phyloP scores from a whole-genome alignment of 2,888 invertebrate species.

The Apocheima hispidaria region DNA sequence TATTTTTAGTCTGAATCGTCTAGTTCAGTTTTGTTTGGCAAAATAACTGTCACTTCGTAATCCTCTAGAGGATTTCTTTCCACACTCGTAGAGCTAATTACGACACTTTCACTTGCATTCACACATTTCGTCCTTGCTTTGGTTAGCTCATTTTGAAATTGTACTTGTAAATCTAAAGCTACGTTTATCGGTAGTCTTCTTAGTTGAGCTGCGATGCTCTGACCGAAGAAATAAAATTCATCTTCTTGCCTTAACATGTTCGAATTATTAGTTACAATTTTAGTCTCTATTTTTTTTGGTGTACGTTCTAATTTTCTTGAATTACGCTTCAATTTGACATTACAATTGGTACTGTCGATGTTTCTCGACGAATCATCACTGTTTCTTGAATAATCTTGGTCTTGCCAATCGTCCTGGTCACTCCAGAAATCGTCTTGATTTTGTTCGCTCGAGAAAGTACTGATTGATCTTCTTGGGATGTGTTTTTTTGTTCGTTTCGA shows the following conservation, averaged over 20 bases:
- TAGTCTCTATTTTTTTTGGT: not conserved
- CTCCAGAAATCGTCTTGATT: slow-evolving; percentile 1
- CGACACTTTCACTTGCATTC: not conserved
- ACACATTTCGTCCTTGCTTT: slow-evolving; percentile 3
- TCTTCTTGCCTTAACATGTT: not conserved
- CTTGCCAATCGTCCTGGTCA: not conserved
- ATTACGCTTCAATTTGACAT: not conserved
- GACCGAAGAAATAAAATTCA: slow-evolving; percentile 12
- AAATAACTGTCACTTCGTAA: slow-evolving; percentile 2
- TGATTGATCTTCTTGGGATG: not conserved
- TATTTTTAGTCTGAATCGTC: not conserved
- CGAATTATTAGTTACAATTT: not conserved
- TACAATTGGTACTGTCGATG: not conserved
- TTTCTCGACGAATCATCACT: not conserved
- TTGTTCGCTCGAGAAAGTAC: slow-evolving; percentile 1
- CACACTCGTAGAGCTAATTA: not conserved
- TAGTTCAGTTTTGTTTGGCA: not conserved
- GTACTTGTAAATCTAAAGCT: slow-evolving; percentile 8
- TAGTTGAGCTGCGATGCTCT: slow-evolving; percentile 7
- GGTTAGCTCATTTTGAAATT: slow-evolving; percentile 7
- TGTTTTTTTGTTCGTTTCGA: not conserved
- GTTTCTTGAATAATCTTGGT: not conserved
- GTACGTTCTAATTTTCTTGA: not conserved
- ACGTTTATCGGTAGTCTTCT: slow-evolving; percentile 5
- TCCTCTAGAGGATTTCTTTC: slow-evolving; percentile 6